Conservation (phyloP, 2,888 invertebrate species). For the Eucera pruinosa region DNA sequence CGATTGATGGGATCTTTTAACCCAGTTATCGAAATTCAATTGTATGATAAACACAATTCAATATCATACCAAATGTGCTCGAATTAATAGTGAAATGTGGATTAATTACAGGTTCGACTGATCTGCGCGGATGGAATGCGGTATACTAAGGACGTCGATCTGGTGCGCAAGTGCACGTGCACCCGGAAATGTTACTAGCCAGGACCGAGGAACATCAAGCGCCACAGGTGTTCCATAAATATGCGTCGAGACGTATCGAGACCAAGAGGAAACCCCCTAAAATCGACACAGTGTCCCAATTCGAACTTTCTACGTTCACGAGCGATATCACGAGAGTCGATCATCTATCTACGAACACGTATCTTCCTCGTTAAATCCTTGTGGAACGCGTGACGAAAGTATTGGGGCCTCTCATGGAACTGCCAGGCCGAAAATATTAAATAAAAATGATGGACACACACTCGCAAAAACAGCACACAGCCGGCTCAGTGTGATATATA, state of each 20-base stretch:
- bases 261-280: slow-evolving; percentile 66
- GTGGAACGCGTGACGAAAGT: slow-evolving; percentile 30
- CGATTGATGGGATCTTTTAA: too few relatives aligned
- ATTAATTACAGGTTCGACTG: slow-evolving; percentile 90
- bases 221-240: slow-evolving; percentile 63
- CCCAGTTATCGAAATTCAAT: too few relatives aligned
- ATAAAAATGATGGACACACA: slow-evolving; percentile 71
- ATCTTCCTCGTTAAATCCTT: slow-evolving; percentile 28
- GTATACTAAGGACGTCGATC: slow-evolving; percentile 97
- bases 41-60: too few relatives aligned
- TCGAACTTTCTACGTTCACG: slow-evolving; percentile 54
- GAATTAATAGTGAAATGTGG: too few relatives aligned
- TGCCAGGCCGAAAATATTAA: slow-evolving; percentile 55
- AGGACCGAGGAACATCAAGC: slow-evolving; percentile 56
- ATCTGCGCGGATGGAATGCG: slow-evolving; percentile 96
- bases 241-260: slow-evolving; percentile 60
- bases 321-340: slow-evolving; percentile 34
- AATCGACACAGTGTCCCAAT: slow-evolving; percentile 59
- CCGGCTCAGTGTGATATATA: slow-evolving; percentile 84
- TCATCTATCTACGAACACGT: neutral
- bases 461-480: slow-evolving; percentile 76
- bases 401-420: slow-evolving; percentile 12
- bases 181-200: slow-evolving; percentile 93
- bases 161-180: slow-evolving; percentile 98
- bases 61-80: too few relatives aligned